Base-by-base conservation (phyloP, 1,140 invertebrate genomes). In the Apis dorsata region DNA sequence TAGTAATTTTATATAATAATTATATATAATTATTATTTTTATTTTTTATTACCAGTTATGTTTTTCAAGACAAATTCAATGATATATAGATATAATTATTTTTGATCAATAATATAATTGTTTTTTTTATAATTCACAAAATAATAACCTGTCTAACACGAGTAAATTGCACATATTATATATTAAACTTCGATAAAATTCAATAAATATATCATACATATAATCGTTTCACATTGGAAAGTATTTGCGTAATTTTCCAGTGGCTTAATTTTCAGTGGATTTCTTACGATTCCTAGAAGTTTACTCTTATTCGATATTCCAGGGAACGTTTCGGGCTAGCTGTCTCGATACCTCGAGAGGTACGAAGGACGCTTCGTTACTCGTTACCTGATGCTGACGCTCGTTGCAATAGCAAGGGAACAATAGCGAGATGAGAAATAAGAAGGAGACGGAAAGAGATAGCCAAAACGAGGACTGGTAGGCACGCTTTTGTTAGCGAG, bases 401-500 rank as follows among this genome's bases (percentile, higher is more conserved):
- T 84, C 70, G 68, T 80, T 83, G 80, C 83, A 66, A 69, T 79
- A 71, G 57, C 68, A 63, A 63, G 51, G 75, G 81, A 87, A 89
- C 86, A 89, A 89, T 90, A 85, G 85, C 57, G 79, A 81, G 71
- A 79, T 83, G 57, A 75, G 59, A 65, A 79, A 76, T 28, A 71
- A 84, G 76, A 57, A 75, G 55, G 68, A 82, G 60, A 69, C 51
- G 66, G 34, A 68, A 53, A 66, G 59, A 85, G 72, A 55, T 59
- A 55, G 60, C 34, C 76, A 86, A 89, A 85, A 83, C 65, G 79
- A 87, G 71, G 79, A 81, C 81, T 78, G 81, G 60, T 60, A 83
- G 81, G 79, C 83, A 79, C 65, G 86, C 91, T 92, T 91, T 92
- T 93, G 91, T 92, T 90, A 78, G 65, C 79, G 69, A 75, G 83